Evolutionary conservation across 2,797 vertebrate species (phyloP).

Genomic region (Clarias laeviceps): DNA sequence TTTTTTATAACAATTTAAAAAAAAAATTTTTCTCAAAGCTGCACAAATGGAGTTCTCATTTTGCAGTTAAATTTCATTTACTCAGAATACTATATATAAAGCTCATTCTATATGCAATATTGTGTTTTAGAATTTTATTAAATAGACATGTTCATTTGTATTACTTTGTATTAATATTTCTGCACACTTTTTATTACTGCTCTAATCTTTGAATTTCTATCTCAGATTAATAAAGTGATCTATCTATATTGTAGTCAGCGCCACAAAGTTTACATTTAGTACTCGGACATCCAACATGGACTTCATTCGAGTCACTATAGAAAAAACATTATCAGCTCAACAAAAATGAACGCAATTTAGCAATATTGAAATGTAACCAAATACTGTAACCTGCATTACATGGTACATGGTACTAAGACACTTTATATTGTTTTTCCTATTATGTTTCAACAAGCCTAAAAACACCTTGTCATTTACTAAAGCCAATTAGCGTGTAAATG

Average conservation of each 20-base stretch:
- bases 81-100: not conserved
- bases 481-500: slow-evolving; percentile 35
- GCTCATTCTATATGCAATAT: not conserved
- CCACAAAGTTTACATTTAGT: too few species aligned
- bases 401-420: not conserved
- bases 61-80: not conserved
- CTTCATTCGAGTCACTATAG: too few species aligned
- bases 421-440: not conserved
- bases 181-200: not conserved
- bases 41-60: too few species aligned
- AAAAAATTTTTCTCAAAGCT: too few species aligned
- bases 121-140: not conserved
- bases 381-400: too few species aligned
- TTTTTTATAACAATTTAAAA: not conserved
- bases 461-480: not conserved
- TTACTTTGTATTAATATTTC: not conserved
- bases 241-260: not conserved
- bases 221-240: not conserved
- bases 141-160: not conserved
- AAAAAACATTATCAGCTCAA: too few species aligned
- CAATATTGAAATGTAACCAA: too few species aligned
- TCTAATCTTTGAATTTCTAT: not conserved
- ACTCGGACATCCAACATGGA: too few species aligned
- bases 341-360: too few species aligned
- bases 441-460: not conserved